Evolutionary conservation across 2,797 vertebrate species (phyloP), one percentile per base, ranked within the genome.

Genomic region (Numenius phaeopus): DNA sequence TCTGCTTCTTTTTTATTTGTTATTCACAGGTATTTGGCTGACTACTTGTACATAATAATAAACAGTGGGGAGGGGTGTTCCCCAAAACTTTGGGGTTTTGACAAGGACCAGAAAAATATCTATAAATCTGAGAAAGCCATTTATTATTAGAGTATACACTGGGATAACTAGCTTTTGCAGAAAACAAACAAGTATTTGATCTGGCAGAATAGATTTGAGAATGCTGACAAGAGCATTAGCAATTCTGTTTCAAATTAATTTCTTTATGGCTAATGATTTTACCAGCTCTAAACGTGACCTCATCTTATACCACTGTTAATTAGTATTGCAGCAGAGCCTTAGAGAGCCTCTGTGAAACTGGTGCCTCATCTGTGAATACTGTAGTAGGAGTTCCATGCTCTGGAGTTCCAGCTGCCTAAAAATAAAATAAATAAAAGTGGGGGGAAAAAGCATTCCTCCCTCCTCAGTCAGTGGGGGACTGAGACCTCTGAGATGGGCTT

Each of bases 241-340:
- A 69, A 46, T 87, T 91, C 39, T 72, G 19, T 84, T 96, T 88
- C 55, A n/a, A 77, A 80, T 84, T 61, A 52, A 72, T 83, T 87
- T 83, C 61, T 94, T 89, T 89, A 54, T 4, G 1, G 27, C 78
- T 92, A 81, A 78, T 75, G 46, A 69, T 93, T 94, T 95, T 90
- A 87, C 64, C 83, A 87, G n/a, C 59, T 85, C 80, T 91, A 42
- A 82, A 82, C 16, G 26, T 44, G 64, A 87, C 52, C 16, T 89
- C 47, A 57, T 79, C 26, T 85, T 70, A 47, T 64, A 49, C 76
- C 50, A 30, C 40, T 77, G 30, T 65, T 90, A 58, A 52, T 90
- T 80, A 78, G 23, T 59, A 64, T 49, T 79, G 64, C 42, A 77
- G 61, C 58, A 76, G 54, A 90, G 24, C 59, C 42, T 76, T 76